These are phyloP conservation scores for Orchesella cincta DNA, from an alignment of 1,140 invertebrate genomes.

Conservation along the genomic window DNA sequence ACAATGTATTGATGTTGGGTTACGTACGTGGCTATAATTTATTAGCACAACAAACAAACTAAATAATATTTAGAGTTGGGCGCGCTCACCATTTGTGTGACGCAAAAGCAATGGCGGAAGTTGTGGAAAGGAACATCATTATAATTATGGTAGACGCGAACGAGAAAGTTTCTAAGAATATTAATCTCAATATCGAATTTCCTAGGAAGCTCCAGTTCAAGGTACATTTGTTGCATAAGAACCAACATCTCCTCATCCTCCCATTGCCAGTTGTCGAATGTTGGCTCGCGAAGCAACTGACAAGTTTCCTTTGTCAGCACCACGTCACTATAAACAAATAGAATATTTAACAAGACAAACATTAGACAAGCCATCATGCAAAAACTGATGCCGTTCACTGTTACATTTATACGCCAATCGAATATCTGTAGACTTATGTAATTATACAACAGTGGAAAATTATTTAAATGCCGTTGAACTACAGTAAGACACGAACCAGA, in stretches of 20 bases:
- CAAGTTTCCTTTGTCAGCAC: slow-evolving; percentile 65
- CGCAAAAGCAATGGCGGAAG: slow-evolving; percentile 86
- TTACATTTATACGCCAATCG: too few species aligned
- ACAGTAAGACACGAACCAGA: slow-evolving; percentile 63
- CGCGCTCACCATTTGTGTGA: slow-evolving; percentile 79
- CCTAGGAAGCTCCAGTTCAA: slow-evolving; percentile 70
- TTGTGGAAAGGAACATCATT: slow-evolving; percentile 89
- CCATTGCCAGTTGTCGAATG: slow-evolving; percentile 81
- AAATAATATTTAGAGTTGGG: not conserved
- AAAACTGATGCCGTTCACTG: too few species aligned
- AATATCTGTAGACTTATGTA: not conserved
- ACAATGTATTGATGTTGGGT: too few species aligned
- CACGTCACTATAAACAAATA: slow-evolving; percentile 67
- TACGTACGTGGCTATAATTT: too few species aligned
- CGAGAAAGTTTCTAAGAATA: slow-evolving; percentile 71
- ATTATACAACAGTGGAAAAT: not conserved
- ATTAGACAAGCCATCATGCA: not conserved
- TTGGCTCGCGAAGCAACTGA: slow-evolving; percentile 68
- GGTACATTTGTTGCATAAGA: slow-evolving; percentile 79
- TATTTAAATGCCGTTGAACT: not conserved
- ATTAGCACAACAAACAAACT: too few species aligned
- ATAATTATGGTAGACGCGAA: slow-evolving; percentile 83
- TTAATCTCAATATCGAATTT: slow-evolving; percentile 77
- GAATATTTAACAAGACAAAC: not conserved
- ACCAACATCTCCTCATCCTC: slow-evolving; percentile 80